Percentiles rank a stretch among this genome's conserved stretches.
These are phyloP conservation scores for Limnephilus rhombicus DNA, from an alignment of 2,888 invertebrate species.

Conservation along the genomic window DNA sequence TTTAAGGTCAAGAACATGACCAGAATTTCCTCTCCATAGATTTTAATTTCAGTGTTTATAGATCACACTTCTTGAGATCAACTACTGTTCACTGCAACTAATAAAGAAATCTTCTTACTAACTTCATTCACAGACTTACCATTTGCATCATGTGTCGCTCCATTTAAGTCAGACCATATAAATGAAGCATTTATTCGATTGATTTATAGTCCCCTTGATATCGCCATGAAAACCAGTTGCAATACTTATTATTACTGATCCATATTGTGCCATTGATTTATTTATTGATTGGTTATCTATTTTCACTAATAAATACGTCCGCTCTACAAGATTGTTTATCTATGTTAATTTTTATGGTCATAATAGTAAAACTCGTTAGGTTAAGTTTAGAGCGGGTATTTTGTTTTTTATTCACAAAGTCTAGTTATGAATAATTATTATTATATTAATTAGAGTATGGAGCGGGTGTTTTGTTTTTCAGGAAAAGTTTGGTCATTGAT, in stretches of 20 bases:
- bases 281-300: background rate
- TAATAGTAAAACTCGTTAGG: background rate
- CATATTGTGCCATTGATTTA: background rate
- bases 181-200: background rate
- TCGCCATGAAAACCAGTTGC: background rate
- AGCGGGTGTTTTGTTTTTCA: no score
- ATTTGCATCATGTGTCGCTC: background rate
- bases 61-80: no score
- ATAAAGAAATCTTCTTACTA: background rate
- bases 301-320: background rate
- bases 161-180: background rate
- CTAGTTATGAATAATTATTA: no score
- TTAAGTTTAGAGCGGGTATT: background rate
- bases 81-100: no score
- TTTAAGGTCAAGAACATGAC: no score
- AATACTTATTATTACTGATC: background rate
- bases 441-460: no score
- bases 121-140: background rate
- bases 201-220: background rate
- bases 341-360: background rate
- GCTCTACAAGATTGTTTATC: background rate
- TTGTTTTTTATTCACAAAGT: no score
- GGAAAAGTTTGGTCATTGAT: no score
- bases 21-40: no score
- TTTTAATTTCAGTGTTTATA: no score